Evolutionary conservation across 2,113 vertebrate species (phyloP).

Genomic region (Orthonyx spaldingii): DNA sequence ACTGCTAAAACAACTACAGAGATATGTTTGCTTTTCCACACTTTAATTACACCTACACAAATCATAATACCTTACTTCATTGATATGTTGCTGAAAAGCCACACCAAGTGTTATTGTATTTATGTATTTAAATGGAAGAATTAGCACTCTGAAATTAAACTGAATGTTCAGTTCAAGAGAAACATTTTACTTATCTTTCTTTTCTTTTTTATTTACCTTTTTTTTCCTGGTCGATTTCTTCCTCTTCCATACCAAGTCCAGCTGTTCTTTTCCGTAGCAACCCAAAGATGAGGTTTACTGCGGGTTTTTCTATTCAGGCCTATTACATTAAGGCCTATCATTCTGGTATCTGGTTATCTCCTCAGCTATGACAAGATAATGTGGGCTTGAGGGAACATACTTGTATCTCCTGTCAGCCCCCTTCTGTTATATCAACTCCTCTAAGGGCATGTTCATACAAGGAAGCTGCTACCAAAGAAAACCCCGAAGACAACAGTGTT

Average conservation of each 20-base stretch:
- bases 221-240: background rate
- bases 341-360: background rate
- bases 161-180: background rate
- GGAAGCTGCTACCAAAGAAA: background rate
- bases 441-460: background rate
- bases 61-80: background rate
- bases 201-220: background rate
- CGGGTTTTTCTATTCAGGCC: background rate
- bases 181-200: background rate
- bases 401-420: background rate
- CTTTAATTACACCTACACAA: background rate
- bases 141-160: background rate
- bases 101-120: background rate
- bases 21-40: background rate
- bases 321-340: background rate
- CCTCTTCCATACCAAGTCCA: background rate
- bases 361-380: background rate
- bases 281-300: background rate
- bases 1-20: background rate
- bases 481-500: background rate
- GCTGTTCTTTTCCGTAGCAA: background rate
- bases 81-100: background rate
- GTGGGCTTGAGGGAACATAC: background rate
- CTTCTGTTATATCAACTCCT: background rate
- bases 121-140: background rate